Base-by-base conservation (phyloP, 2,888 invertebrate species). In the Octonoba sinensis region DNA sequence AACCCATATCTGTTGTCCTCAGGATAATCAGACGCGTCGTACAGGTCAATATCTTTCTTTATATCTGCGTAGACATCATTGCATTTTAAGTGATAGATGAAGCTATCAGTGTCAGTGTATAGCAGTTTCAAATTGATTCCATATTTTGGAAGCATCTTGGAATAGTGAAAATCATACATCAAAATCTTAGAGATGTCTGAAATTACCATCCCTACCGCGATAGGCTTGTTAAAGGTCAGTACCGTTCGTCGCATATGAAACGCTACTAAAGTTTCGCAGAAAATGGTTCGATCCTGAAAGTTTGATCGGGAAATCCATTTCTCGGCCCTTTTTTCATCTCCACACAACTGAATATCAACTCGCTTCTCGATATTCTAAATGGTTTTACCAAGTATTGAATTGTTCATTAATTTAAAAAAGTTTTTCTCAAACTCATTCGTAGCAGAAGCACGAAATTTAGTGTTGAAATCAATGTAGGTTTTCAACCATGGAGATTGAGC, bases 361-460 rank as follows among this genome's bases (percentile, higher is more conserved):
- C 86, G 78, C 24, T 86, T 86, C 76, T 87, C 76, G 24, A 87
- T 81, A 84, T 87, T 87, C 79, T 87, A 86, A 84, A 88, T 87
- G 24, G 85, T 86, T 84, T 88, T 87, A 12, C 87, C 88, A 84
- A 87, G 88, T 87, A n/a, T n/a, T n/a, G n/a, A n/a, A n/a, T n/a
- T n/a, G n/a, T n/a, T n/a, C n/a, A n/a, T n/a, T n/a, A n/a, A 75
- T 81, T 87, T 87, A 65, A 87, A 89, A 70, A 60, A 89, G 87
- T 81, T 86, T 86, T 88, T 87, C 69, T 87, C 86, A 86, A 88
- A 88, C 62, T 86, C 87, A 83, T 84, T 87, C 73, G 84, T 86
- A 84, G 84, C 87, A 70, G 85, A 78, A 85, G 84, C 85, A 20
- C 83, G 65, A 27, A 60, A 16, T 13, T 78, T 57, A 13, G 85